Evolutionary conservation across 2,113 vertebrate genomes (phyloP).

Genomic region (Mobula hypostoma): DNA sequence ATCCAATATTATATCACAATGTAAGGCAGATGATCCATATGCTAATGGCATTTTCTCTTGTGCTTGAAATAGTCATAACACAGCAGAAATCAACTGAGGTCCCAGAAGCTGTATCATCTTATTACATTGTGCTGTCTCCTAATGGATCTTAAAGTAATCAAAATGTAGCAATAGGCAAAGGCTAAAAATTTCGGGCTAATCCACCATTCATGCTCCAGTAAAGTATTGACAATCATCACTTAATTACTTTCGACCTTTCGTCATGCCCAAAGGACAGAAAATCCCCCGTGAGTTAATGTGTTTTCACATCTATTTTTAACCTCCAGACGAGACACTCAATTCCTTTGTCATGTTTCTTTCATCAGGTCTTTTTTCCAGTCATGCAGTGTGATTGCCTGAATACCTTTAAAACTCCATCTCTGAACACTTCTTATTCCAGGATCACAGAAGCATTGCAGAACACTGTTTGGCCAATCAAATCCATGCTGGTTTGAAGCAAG

Average conservation of each 20-base stretch:
- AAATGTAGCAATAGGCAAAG: background rate
- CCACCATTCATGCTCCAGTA: constrained; percentile 1
- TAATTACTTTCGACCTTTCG: background rate
- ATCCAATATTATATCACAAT: background rate
- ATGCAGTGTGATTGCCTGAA: background rate
- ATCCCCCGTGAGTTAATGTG: background rate
- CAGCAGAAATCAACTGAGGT: background rate
- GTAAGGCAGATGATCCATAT: background rate
- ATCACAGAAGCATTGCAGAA: no score
- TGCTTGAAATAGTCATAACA: background rate
- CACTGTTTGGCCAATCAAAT: no score
- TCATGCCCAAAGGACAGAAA: background rate
- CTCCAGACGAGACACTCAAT: background rate
- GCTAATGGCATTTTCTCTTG: no score
- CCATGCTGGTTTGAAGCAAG: no score
- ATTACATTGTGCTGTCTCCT: background rate
- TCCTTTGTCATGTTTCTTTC: background rate
- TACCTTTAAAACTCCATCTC: background rate
- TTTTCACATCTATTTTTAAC: background rate
- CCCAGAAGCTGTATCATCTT: background rate
- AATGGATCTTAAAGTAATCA: background rate
- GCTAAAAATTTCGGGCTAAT: background rate
- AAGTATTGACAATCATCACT: background rate
- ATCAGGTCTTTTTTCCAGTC: background rate
- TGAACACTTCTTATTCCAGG: background rate